Base-by-base conservation (phyloP, 2,113 vertebrate genomes). In the Ophiodon elongatus region DNA sequence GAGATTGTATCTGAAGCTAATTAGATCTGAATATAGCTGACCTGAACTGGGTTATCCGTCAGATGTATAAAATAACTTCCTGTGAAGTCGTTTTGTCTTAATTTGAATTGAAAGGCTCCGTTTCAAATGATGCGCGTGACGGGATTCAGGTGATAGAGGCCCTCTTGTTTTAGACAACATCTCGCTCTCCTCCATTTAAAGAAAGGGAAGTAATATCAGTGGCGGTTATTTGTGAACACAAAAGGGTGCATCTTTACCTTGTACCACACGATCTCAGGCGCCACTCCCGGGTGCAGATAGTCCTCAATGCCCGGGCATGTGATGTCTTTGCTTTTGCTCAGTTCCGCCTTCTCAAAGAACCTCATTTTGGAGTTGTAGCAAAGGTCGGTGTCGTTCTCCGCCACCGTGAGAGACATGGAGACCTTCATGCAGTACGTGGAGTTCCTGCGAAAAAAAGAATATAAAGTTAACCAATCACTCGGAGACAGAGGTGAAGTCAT, bases 401-500 rank as follows among this genome's bases (percentile, higher is more conserved):
- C 97, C 91, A 99, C 98, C 0, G 95, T 97, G 91, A 99, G 95
- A 0, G 97, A 97, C 96, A 99, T 99, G 92, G 98, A 99, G 87
- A 99, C 98, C 94, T 99, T 99, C 98, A 99, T 99, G 95, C 98
- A 99, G 86, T 99, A 99, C 4, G 98, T 98, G 75, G 98, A 98
- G 91, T 99, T 99, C 94, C 98, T 99, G 96, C 35, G 94, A 96
- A 94, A 95, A 94, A 96, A 94, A 96, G 37, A 69, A 66, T 0
- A 85, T 13, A 79, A 45, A 47, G 23, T 50, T 7, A 15, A 82
- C 64, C 57, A 60, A 71, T 87, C 69, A 80, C 66, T 19, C 1
- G 0, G n/a, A 15, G 37, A 27, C 50, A 81, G 39, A 67, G 71
- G 75, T 56, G 11, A 8, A 0, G 15, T 73, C 33, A 43, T 65